A percentile compares a stretch with the other conserved stretches of the same genome.
These are phyloP conservation scores for Chaetodon trifascialis DNA, from an alignment of 2,113 vertebrate species.

Conservation along the genomic window DNA sequence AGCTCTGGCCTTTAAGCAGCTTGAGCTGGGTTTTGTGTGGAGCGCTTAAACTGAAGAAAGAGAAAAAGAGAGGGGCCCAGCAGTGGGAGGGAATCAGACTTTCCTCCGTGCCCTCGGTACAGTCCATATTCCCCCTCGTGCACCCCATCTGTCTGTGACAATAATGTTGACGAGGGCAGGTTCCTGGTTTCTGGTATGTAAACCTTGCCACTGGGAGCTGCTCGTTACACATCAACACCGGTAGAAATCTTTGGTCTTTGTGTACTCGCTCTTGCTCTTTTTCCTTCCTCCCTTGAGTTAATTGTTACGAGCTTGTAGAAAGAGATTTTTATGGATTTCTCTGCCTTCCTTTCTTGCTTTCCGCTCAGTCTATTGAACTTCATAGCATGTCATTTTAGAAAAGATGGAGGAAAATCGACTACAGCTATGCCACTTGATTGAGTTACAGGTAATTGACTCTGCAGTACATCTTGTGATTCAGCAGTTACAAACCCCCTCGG, in stretches of 20 bases:
- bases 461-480: background rate
- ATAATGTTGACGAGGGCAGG: slow-evolving; percentile 70
- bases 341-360: slow-evolving; percentile 6
- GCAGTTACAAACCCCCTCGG: background rate
- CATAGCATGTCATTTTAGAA: background rate
- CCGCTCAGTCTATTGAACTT: background rate
- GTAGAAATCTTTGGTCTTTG: slow-evolving; percentile 1
- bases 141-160: slow-evolving; percentile 74
- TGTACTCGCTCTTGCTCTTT: background rate
- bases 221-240: slow-evolving; percentile 12
- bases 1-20: slow-evolving; percentile 69
- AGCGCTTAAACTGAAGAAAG: slow-evolving; percentile 72
- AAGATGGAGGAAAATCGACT: background rate
- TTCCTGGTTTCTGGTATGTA: slow-evolving; percentile 67
- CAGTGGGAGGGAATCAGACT: slow-evolving; percentile 58
- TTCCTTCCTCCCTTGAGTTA: background rate
- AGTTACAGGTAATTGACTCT: background rate
- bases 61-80: slow-evolving; percentile 65
- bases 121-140: slow-evolving; percentile 55
- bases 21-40: slow-evolving; percentile 74
- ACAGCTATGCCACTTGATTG: background rate
- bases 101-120: slow-evolving; percentile 52
- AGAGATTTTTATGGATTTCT: slow-evolving; percentile 2
- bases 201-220: slow-evolving; percentile 60
- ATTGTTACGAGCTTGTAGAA: slow-evolving; percentile 2